A percentile compares a stretch with the other conserved stretches of the same genome.
Evolutionary conservation across 2,113 vertebrate genomes (phyloP).

Genomic region (Pandion haliaetus): DNA sequence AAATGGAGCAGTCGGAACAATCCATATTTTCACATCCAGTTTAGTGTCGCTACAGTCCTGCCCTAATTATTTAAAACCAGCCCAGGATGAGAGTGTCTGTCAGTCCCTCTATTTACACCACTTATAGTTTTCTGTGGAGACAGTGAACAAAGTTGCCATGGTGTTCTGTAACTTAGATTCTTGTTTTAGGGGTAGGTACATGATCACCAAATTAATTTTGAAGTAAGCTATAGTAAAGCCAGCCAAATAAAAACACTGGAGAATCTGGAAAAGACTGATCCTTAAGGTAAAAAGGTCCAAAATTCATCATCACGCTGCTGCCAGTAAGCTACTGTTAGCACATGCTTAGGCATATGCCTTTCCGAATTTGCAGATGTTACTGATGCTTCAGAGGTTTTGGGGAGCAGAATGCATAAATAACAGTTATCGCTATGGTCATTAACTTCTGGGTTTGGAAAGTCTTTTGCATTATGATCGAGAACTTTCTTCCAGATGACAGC

Average conservation of each 20-base stretch:
- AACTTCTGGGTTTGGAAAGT: not conserved
- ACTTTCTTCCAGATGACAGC: not conserved
- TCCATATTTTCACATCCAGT: not conserved
- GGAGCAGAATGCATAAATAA: not conserved
- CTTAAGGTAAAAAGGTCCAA: not conserved
- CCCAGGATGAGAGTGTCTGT: not conserved
- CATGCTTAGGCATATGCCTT: not conserved
- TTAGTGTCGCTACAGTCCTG: not conserved
- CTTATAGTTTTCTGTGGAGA: not conserved
- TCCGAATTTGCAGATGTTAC: not conserved
- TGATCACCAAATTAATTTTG: not conserved
- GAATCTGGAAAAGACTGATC: not conserved
- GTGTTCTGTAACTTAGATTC: not conserved
- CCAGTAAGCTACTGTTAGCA: not conserved
- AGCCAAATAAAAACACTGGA: not conserved
- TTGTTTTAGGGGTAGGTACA: not conserved
- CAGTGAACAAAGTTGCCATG: not conserved
- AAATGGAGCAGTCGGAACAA: conserved; percentile 49
- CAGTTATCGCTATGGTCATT: not conserved
- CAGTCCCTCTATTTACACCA: not conserved
- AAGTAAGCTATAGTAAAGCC: not conserved
- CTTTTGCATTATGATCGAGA: not conserved
- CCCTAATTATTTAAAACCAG: conserved; percentile 32
- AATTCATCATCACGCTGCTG: not conserved
- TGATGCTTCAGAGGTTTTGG: conserved; percentile 11